These are phyloP conservation scores for Eutolmus rufibarbis DNA, from an alignment of 2,888 invertebrate species.

Conservation along the genomic window DNA sequence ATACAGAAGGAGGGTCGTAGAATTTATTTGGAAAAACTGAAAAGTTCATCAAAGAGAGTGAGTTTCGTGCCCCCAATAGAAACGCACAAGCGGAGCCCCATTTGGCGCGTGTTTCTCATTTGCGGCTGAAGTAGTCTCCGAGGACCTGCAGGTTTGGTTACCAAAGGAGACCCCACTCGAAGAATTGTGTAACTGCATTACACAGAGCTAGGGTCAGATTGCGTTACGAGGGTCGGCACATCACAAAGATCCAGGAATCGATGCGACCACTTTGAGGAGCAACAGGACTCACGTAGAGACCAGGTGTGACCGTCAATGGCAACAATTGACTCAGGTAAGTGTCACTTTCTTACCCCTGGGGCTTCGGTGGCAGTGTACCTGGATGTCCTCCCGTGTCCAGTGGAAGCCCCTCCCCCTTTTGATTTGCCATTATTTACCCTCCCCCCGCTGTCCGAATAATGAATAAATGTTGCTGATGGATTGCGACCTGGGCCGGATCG, in stretches of 20 bases:
- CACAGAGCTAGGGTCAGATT: neutral
- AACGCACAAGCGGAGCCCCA: neutral
- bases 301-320: constrained; percentile 45
- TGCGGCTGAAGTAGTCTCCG: neutral
- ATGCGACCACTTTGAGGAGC: constrained; percentile 9
- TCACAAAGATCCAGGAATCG: neutral
- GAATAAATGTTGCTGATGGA: neutral
- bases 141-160: neutral
- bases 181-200: neutral
- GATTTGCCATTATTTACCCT: neutral
- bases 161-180: neutral
- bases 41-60: neutral
- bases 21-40: neutral
- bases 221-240: neutral
- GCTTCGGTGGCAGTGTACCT: neutral
- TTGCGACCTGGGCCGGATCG: neutral
- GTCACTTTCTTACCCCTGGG: neutral
- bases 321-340: constrained; percentile 46
- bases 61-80: neutral
- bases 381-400: neutral
- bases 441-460: neutral
- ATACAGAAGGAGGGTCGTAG: neutral
- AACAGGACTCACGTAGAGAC: neutral
- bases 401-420: neutral
- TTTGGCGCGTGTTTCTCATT: neutral